phyloP scores from a whole-genome alignment of 2,888 invertebrate species.

The Theretra japonica region DNA sequence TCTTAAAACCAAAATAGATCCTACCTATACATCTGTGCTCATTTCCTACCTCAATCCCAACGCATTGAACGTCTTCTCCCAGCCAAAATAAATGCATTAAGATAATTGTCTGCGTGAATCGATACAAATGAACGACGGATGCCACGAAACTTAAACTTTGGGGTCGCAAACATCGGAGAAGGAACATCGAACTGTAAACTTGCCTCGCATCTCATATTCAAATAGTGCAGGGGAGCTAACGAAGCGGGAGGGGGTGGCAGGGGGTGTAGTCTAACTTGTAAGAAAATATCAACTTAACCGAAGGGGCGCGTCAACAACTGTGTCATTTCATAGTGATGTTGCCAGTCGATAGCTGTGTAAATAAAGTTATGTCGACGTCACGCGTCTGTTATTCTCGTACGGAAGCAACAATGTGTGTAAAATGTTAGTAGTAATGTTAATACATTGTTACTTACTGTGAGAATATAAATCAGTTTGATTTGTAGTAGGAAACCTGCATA shows the following conservation, averaged over 20 bases:
- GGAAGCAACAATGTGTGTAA: neutral
- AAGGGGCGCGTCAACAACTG: slow-evolving; percentile 40
- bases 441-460: no score
- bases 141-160: slow-evolving; percentile 72
- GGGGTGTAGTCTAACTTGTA: slow-evolving; percentile 51
- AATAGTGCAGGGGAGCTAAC: slow-evolving; percentile 81
- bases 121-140: slow-evolving; percentile 63
- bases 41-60: neutral
- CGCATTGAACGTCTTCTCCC: neutral
- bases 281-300: slow-evolving; percentile 66
- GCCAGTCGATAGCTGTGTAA: neutral
- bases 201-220: slow-evolving; percentile 79
- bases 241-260: slow-evolving; percentile 59
- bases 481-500: no score
- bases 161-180: slow-evolving; percentile 68
- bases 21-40: no score
- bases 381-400: neutral
- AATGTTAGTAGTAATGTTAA: no score
- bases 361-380: neutral
- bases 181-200: slow-evolving; percentile 69
- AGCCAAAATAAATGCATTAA: slow-evolving; percentile 16
- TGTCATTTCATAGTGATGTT: slow-evolving; percentile 38
- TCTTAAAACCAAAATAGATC: no score
- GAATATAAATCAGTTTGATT: no score
- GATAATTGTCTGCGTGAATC: slow-evolving; percentile 45